phyloP scores from a whole-genome alignment of 2,888 invertebrate species.

The Pandemis cinnamomeana region DNA sequence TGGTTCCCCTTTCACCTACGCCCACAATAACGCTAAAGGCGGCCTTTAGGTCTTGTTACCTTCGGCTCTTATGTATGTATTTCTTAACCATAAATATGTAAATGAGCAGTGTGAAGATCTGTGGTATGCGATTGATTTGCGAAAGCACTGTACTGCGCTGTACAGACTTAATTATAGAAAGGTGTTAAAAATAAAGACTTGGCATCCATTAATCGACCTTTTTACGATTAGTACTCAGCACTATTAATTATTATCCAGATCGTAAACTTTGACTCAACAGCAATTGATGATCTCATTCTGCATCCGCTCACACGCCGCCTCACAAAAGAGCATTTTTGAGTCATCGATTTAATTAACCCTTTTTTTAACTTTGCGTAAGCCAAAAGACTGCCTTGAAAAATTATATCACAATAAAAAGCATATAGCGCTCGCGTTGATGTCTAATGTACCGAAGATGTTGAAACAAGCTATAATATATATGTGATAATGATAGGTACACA shows the following conservation, averaged over 20 bases:
- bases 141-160: too few species aligned
- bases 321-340: conserved; percentile 17
- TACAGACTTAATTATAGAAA: too few species aligned
- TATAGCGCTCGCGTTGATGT: conserved; percentile 32
- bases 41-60: too few species aligned
- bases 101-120: too few species aligned
- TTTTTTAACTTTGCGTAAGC: conserved; percentile 11
- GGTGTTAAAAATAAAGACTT: too few species aligned
- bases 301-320: conserved; percentile 26
- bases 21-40: too few species aligned
- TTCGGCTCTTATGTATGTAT: too few species aligned
- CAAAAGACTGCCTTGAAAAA: neutral
- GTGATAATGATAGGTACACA: neutral
- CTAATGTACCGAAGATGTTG: conserved; percentile 15
- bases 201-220: too few species aligned
- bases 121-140: too few species aligned
- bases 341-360: conserved; percentile 11
- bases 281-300: conserved; percentile 33
- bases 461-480: neutral
- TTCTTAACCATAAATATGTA: too few species aligned
- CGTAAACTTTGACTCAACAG: conserved; percentile 9
- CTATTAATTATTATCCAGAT: neutral
- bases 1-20: too few species aligned
- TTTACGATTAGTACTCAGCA: too few species aligned
- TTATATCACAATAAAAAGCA: neutral